Evolutionary conservation across 2,113 vertebrate species (phyloP), one percentile per base, ranked within the genome.

Genomic region (Cryptomyrus ogoouensis): DNA sequence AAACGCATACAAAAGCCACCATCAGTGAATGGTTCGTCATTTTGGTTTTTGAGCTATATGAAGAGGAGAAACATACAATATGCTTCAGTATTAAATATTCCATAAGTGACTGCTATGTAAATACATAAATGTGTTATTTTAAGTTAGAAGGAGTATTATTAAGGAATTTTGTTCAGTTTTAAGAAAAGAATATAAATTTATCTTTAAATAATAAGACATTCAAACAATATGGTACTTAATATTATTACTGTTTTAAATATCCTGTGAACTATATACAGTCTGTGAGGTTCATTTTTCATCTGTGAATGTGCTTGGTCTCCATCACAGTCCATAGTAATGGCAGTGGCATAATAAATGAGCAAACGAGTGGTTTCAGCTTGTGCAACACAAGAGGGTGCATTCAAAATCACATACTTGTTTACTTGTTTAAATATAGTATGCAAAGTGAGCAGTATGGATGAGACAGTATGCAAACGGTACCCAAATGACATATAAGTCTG

Each of bases 131-230:
- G 91, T 93, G 93, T 93, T 46, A 21, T 93, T 93, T 95, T 96
- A 96, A 96, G 94, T 96, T 95, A 96, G 91, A 92, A 92, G 92
- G 90, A 90, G 92, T 93, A 91, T 91, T 94, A 90, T 91, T 91
- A 94, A 95, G 92, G 93, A 91, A 91, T 93, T 92, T 93, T 90
- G 93, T 91, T 93, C 92, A 85, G 93, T 74, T 91, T 94, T 93
- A 93, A 91, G 35, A 94, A 94, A 95, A 93, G 94, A 94, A 93
- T 95, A 94, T 94, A 91, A 83, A 91, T 91, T 89, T 92, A 83
- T 92, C 91, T 94, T 96, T 96, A 96, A 96, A 96, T 96, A 96
- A 96, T 95, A 94, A 90, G 92, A 94, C 95, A 95, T 95, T 95
- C 94, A 95, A 95, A 96, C 93, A 94, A 94, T 93, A 95, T 94